Evolutionary conservation across 2,888 invertebrate genomes (phyloP), one percentile per base, ranked within the genome.

Genomic region (Drosophila borealis): DNA sequence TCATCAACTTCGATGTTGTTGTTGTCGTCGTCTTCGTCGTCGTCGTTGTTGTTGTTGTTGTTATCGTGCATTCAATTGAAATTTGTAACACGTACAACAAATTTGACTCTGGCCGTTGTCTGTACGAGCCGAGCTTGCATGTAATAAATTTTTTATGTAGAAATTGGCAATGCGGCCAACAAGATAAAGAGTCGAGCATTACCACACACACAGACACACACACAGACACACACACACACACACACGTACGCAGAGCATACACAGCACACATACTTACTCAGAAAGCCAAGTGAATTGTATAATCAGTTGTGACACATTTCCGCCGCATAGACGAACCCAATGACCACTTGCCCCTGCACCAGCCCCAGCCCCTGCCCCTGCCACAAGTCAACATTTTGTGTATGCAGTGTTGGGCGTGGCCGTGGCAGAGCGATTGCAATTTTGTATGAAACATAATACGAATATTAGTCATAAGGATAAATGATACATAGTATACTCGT

Each of bases 241-340:
- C 33, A 37, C 13, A 39, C 11, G 55, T 11, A 36, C 11, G 45
- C 14, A 29, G 29, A 6, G 37, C 21, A 42, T 36, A 29, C 21
- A 19, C 34, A 48, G 21, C 45, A 49, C n/a, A 55, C n/a, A 36
- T 17, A 29, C 68, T 68, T 53, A 19, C 29, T 14, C 54, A 56
- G 37, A 44, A 61, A 62, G 59, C 54, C 61, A 76, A 86, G 81
- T 81, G 69, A 70, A 78, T 86, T 86, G 81, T 86, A 83, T 78
- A 87, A 83, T 83, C 87, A 78, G 65, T 70, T 70, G 68, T 83
- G 82, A 83, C 82, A 83, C 82, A 83, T 83, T 76, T 83, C 87
- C 82, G 82, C 55, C 72, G 66, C 50, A 67, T 80, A 80, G 66
- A 63, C 55, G 41, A 42, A 57, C 29, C 41, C 34, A 69, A 50